Base-by-base conservation (phyloP, 2,888 invertebrate genomes). In the Leucania comma region DNA sequence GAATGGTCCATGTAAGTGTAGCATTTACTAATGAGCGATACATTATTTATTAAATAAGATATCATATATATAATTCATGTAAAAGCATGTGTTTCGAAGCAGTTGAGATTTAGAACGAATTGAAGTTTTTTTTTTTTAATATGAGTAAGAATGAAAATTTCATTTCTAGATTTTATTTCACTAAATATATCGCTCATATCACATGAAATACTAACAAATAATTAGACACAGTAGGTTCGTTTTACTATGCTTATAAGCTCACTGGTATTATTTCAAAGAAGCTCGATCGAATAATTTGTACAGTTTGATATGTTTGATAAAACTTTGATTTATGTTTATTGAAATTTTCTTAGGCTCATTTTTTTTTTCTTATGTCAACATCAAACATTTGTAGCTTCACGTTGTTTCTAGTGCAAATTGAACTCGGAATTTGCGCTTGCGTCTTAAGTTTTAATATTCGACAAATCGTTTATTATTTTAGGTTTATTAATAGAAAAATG, bases 271-370 rank as follows among this genome's bases (percentile, higher is more conserved):
- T 63, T 80, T 60, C 56, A 70, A 72, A 78, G 62, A 90, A 90
- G 91, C 91, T 91, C 88, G 75, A 83, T 80, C 72, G 68, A 81
- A 84, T 83, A 60, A 83, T 92, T 93, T 93, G 92, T 93, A 93
- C 92, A 90, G 75, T 84, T 83, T 88, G 92, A 92, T 92, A 93
- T 93, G 93, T 91, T 82, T 73, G 56, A 73, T 51, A 66, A 62
- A 68, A 72, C 50, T 71, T 71, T 68, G 24, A 73, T 64, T 68
- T 66, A 65, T 32, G 14, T 59, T 66, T 42, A n/a, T 17, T 2
- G 3, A 59, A 54, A 50, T 56, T 29, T 53, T 46, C 1, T 9
- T 17, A n/a, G 22, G 17, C 12, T 24, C 20, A 42, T 53, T 50
- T 38, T 32, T 56, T 56, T 54, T 56, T 32, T 12, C 54, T n/a